A percentile compares a stretch with the other conserved stretches of the same genome.
phyloP scores from a whole-genome alignment of 2,113 vertebrate genomes.

The Equus quagga region DNA sequence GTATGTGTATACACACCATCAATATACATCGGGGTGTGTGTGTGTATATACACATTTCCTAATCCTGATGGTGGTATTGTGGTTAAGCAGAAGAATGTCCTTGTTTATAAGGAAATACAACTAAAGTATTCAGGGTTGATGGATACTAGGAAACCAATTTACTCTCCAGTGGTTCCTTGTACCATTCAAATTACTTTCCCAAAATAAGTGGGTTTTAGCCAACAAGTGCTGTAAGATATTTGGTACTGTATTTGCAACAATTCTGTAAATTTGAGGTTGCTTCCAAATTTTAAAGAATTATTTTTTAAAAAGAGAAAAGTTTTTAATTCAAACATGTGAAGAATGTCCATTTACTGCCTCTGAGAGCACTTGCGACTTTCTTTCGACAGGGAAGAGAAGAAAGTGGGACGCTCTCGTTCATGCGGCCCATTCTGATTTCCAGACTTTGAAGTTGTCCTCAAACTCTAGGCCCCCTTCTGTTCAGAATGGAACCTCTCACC shows the following conservation, averaged over 20 bases:
- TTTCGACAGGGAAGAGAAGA: not conserved
- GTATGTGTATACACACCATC: no score
- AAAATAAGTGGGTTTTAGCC: not conserved
- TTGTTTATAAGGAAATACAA: not conserved
- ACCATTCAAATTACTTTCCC: not conserved
- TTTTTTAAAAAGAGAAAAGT: slow-evolving; percentile 2
- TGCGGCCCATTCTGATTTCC: not conserved
- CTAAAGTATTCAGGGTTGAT: not conserved
- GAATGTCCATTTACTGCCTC: not conserved
- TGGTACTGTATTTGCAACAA: not conserved
- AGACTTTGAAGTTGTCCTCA: not conserved
- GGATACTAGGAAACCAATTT: not conserved
- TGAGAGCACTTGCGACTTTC: not conserved
- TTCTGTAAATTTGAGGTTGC: not conserved
- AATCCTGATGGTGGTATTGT: not conserved
- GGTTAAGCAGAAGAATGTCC: not conserved
- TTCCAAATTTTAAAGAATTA: not conserved
- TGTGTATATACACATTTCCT: not conserved
- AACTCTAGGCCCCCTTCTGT: not conserved
- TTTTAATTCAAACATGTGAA: not conserved
- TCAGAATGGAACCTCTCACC: not conserved
- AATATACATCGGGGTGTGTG: no score
- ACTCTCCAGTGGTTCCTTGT: not conserved
- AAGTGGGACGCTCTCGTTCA: not conserved
- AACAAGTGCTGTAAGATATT: not conserved